Base-by-base conservation (phyloP, 2,113 vertebrate genomes). In the Ptilorrhoa leucosticta region DNA sequence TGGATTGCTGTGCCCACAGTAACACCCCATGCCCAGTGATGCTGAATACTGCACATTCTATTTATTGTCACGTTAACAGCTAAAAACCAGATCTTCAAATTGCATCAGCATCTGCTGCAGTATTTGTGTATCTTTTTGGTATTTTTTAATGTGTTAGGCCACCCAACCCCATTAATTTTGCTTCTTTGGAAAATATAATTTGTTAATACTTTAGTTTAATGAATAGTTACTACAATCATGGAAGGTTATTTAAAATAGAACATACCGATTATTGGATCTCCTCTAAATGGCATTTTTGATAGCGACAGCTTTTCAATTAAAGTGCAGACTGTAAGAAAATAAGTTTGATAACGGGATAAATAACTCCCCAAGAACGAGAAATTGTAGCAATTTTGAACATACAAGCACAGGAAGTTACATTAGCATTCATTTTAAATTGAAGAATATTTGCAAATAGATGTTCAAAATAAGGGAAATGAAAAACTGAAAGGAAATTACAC, bases 221-320 rank as follows among this genome's bases (percentile, higher is more conserved):
- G 6, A 69, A 15, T 3, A 63, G 28, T 12, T 63, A n/a, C 7
- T 11, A 42, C 31, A 35, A 30, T 11, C 68, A 33, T 1, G 3
- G 9, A 47, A 70, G 15, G 26, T 73, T 35, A 68, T 48, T 82
- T 69, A 40, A 80, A 63, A 63, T 0, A 47, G 11, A 9, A 97
- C 98, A 16, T 98, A 99, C 99, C 92, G 0, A 99, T 98, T 15
- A 99, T 56, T 4, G 98, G 94, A 47, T 99, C 98, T 17, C 97
- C 98, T 96, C 96, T 98, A 83, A 99, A 99, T 5, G 99, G 99
- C 98, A 99, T 98, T 97, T 98, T 98, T 89, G 99, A 99, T n/a
- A 98, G 96, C 1, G 99, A 99, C 90, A 99, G 71, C 80, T 99
- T 99, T 93, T 99, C 98, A 95, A 99, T 99, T 51, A 99, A 98